Conservation (phyloP, 1,140 invertebrate genomes). For the Anoplolepis gracilipes region DNA sequence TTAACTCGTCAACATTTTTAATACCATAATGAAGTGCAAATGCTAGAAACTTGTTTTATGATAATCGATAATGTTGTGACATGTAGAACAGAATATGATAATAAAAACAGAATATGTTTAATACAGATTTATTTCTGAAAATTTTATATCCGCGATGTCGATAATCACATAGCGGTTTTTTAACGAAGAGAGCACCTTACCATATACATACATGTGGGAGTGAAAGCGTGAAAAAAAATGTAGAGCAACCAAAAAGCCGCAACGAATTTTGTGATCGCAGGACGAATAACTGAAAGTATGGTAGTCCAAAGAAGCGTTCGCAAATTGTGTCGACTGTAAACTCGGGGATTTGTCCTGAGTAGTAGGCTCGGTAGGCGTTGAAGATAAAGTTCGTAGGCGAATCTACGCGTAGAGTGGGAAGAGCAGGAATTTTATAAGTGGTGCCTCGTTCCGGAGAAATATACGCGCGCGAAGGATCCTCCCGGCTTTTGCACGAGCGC, state of each 20-base stretch:
- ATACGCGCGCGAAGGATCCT: slow-evolving; percentile 33
- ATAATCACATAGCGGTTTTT: neutral
- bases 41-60: neutral
- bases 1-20: neutral
- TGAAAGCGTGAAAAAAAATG: slow-evolving; percentile 36
- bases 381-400: slow-evolving; percentile 38
- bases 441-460: neutral
- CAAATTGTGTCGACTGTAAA: slow-evolving; percentile 50
- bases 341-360: slow-evolving; percentile 23
- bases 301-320: neutral
- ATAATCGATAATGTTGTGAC: neutral
- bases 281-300: slow-evolving; percentile 3
- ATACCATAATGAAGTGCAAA: neutral
- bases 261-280: neutral
- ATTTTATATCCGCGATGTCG: neutral
- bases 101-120: neutral
- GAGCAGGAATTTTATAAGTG: slow-evolving; percentile 46
- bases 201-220: neutral
- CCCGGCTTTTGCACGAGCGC: slow-evolving; percentile 8
- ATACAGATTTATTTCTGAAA: neutral
- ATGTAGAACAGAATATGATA: neutral
- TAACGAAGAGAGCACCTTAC: neutral
- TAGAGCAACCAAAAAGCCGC: neutral
- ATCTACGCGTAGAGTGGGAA: neutral
- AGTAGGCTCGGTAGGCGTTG: slow-evolving; percentile 34